Percentiles rank a stretch among this genome's conserved stretches.
Evolutionary conservation across 2,797 vertebrate genomes (phyloP).

Genomic region (Vultur gryphus): DNA sequence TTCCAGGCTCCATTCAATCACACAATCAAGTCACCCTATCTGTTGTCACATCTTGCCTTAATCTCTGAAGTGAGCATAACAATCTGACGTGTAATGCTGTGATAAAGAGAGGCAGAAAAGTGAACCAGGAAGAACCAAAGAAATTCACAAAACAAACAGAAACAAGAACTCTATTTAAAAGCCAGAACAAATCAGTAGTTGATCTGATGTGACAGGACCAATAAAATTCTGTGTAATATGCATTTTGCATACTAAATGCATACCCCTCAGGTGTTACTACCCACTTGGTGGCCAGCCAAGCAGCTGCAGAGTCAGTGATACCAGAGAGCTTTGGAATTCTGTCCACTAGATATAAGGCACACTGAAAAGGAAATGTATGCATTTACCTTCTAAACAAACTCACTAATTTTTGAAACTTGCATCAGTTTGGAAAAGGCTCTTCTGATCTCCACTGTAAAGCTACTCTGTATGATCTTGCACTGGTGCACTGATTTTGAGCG

Average conservation of each 20-base stretch:
- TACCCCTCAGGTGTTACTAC: neutral
- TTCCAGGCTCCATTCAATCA: neutral
- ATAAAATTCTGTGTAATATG: neutral
- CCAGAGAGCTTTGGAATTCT: neutral
- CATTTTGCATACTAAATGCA: neutral
- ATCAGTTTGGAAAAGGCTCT: neutral
- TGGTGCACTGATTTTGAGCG: neutral
- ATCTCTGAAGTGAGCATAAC: neutral
- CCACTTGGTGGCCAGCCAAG: neutral
- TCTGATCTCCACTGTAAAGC: neutral
- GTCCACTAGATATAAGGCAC: neutral
- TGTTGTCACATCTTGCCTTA: neutral
- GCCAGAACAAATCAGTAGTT: neutral
- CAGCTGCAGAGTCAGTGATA: neutral
- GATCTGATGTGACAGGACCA: neutral
- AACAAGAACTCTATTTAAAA: neutral
- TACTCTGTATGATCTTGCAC: neutral
- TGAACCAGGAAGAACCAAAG: neutral
- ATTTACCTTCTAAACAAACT: neutral
- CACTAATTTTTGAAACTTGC: neutral
- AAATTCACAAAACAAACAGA: neutral
- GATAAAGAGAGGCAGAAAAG: neutral
- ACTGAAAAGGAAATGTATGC: neutral
- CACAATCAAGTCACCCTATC: neutral
- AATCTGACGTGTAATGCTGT: accelerated